Evolutionary conservation across 1,140 invertebrate species (phyloP), one percentile per base, ranked within the genome.

Genomic region (Andricus grossulariae): DNA sequence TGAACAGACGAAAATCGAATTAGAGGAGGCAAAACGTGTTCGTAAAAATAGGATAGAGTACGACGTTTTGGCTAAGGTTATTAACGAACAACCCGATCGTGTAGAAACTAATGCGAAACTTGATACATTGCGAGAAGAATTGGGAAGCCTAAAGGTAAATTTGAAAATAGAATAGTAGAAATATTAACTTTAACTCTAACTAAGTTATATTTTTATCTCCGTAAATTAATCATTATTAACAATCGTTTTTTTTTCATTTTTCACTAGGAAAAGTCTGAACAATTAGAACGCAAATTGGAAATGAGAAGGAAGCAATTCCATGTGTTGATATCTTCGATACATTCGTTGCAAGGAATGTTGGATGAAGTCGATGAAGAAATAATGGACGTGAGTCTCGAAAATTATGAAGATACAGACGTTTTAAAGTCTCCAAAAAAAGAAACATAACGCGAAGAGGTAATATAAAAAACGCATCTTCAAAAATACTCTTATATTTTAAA

Each of bases 1-100:
- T 81, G 94, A 95, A 75, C 92, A 92, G 19, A 96, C 95, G 21
- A 97, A 97, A 91, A 85, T 90, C 8, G 94, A 97, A 78, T 90
- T 98, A 18, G 93, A 95, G 73, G 93, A 96, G 83, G 96, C 96
- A 1, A 97, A 97, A 88, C 94, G 94, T 83, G 94, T 96, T 18
- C 93, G 97, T 3, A 97, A 97, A 88, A 98, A 99, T 89, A 94
- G 96, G 83, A 95, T 97, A 92, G 97, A 98, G 86, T 99, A 98
- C 92, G 97, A 99, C 93, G 94, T 97, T 7, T 83, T 99, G 32
- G 97, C 97, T 0, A 96, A 97, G 90, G 94, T 98, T 4, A 98
- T 99, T 80, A 95, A 95, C 81, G 94, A 96, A 84, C 96, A 98
- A 85, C 97, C 98, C 0, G 97, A 98, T 87, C 93, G 97, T 86